Percentiles rank a stretch among this genome's conserved stretches.
Conservation (phyloP, 2,797 vertebrate species). For the Falco berigora region DNA sequence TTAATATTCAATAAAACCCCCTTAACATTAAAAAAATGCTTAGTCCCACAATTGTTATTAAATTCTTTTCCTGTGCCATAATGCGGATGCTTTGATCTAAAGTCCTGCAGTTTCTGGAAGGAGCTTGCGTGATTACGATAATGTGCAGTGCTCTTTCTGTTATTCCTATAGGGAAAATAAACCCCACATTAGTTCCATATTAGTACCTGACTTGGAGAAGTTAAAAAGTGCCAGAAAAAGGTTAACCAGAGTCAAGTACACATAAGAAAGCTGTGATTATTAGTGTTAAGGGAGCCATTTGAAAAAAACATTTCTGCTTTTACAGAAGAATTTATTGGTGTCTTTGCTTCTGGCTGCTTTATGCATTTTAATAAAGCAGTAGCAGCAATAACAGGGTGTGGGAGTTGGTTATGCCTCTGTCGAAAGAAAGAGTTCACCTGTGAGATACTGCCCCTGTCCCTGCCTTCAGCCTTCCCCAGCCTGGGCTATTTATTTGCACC, state of each 20-base stretch:
- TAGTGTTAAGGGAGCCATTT: slow-evolving; percentile 76
- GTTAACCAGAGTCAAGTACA: slow-evolving; percentile 81
- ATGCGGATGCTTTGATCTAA: slow-evolving; percentile 72
- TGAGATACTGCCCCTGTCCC: background rate
- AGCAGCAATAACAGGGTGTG: slow-evolving; percentile 18
- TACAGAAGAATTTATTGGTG: slow-evolving; percentile 78
- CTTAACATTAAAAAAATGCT: slow-evolving; percentile 71
- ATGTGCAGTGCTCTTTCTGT: slow-evolving; percentile 72
- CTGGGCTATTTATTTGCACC: background rate
- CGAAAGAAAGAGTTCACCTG: background rate
- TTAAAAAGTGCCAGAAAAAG: slow-evolving; percentile 80
- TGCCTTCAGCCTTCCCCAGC: background rate
- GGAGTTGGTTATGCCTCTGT: background rate
- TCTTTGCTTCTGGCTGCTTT: slow-evolving; percentile 74
- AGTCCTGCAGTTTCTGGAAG: slow-evolving; percentile 70
- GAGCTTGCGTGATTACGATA: slow-evolving; percentile 68
- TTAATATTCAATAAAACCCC: slow-evolving; percentile 66
- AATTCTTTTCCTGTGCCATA: slow-evolving; percentile 70
- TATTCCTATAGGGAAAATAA: slow-evolving; percentile 80
- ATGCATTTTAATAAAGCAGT: slow-evolving; percentile 78
- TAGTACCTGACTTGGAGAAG: slow-evolving; percentile 78
- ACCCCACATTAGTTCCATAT: slow-evolving; percentile 78
- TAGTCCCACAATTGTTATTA: slow-evolving; percentile 71
- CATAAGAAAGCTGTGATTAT: slow-evolving; percentile 76
- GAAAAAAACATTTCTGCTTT: slow-evolving; percentile 74